Conservation (phyloP, 2,797 vertebrate species). For the Anguilla marmorata region DNA sequence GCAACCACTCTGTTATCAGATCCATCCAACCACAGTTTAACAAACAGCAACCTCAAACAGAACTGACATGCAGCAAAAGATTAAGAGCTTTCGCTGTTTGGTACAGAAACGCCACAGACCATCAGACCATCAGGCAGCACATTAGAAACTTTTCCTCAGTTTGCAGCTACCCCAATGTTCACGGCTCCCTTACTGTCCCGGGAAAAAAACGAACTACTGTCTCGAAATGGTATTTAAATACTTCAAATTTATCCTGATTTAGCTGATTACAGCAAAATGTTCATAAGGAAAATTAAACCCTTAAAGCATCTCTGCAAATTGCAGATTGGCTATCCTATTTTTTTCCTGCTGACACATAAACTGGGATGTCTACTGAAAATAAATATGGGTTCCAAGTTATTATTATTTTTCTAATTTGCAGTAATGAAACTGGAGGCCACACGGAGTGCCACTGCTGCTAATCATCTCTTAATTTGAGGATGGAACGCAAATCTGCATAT, state of each 20-base stretch:
- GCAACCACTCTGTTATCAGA: background rate
- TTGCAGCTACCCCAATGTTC: background rate
- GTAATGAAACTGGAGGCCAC: slow-evolving; percentile 68
- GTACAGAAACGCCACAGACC: background rate
- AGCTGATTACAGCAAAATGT: slow-evolving; percentile 10
- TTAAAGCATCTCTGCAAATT: background rate
- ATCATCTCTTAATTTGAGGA: slow-evolving; percentile 74
- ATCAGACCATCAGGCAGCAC: background rate
- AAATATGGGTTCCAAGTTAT: slow-evolving; percentile 71
- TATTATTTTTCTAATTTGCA: slow-evolving; percentile 76
- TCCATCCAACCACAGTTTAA: background rate
- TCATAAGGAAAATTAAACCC: background rate
- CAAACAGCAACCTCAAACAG: background rate
- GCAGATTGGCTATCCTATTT: slow-evolving; percentile 33
- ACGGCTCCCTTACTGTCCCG: background rate
- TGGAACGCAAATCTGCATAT: slow-evolving; percentile 74
- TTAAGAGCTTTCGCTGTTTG: background rate
- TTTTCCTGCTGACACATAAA: slow-evolving; percentile 41
- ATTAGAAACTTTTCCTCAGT: background rate
- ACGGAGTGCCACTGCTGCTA: slow-evolving; percentile 66
- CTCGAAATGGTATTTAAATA: slow-evolving; percentile 18
- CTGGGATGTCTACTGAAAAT: slow-evolving; percentile 56
- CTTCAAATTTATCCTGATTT: background rate
- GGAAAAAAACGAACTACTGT: background rate
- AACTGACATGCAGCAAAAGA: background rate